Conservation (phyloP, 2,113 vertebrate species). For the Copsychus sechellarum region DNA sequence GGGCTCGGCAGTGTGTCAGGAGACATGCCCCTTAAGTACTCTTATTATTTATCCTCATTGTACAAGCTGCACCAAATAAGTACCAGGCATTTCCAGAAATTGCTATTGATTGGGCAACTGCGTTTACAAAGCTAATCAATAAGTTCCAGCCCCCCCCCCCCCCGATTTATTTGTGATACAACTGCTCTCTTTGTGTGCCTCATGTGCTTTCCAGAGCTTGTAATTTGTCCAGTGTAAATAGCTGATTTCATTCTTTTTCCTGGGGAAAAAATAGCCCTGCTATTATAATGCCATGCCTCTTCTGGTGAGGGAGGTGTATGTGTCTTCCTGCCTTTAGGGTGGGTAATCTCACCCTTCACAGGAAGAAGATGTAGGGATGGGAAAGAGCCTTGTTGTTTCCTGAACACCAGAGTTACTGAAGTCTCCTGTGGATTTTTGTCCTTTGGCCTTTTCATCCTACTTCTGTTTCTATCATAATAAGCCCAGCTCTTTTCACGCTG, state of each 20-base stretch:
- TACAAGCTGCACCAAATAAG: conserved; percentile 75
- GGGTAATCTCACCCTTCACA: conserved; percentile 51
- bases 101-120: conserved; percentile 76
- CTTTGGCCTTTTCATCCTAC: conserved; percentile 61
- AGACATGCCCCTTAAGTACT: conserved; percentile 62
- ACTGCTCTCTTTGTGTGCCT: conserved; percentile 58
- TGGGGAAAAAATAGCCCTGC: conserved; percentile 61
- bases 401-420: conserved; percentile 41
- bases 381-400: conserved; percentile 68
- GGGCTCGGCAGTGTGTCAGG: conserved; percentile 57
- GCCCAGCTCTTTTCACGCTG: not conserved
- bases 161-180: conserved; percentile 74
- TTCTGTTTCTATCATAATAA: conserved; percentile 51
- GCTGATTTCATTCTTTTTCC: conserved; percentile 79
- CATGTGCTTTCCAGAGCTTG: conserved; percentile 77
- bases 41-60: conserved; percentile 73
- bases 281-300: conserved; percentile 63
- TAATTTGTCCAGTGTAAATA: conserved; percentile 76
- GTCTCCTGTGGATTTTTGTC: conserved; percentile 64
- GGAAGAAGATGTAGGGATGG: conserved; percentile 68
- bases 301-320: conserved; percentile 23
- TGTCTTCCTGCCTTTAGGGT: conserved; percentile 37
- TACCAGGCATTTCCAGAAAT: conserved; percentile 79
- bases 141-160: conserved; percentile 57
- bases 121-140: conserved; percentile 80